Conservation (phyloP, 2,797 vertebrate species). For the Epinephelus coioides region DNA sequence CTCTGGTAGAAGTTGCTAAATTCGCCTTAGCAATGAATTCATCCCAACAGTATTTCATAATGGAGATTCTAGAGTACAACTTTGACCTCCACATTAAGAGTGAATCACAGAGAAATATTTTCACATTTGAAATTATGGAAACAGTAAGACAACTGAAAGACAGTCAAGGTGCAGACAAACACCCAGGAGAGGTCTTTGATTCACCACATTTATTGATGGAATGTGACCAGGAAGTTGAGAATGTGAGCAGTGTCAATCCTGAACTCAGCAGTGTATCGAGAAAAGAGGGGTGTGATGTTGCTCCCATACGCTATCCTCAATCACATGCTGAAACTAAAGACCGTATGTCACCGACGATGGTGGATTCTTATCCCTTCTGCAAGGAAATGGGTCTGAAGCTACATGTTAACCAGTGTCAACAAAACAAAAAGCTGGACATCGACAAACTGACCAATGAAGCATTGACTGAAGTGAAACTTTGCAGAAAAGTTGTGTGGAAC, state of each 20-base stretch:
- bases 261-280: no score
- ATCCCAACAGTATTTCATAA: conserved; percentile 48
- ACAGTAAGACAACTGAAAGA: conserved; percentile 17
- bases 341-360: background rate
- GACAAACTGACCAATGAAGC: conserved; percentile 28
- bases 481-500: conserved; percentile 52
- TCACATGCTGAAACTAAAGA: background rate
- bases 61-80: conserved; percentile 59
- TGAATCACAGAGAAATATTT: conserved; percentile 1
- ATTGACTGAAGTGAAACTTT: conserved; percentile 38
- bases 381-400: conserved; percentile 42
- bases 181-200: no score
- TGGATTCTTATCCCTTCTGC: conserved; percentile 31
- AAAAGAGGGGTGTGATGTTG: background rate
- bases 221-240: background rate
- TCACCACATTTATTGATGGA: no score
- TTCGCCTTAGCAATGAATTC: conserved; percentile 47
- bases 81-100: conserved; percentile 32
- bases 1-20: conserved; percentile 33
- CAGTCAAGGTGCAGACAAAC: background rate
- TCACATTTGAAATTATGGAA: conserved; percentile 33
- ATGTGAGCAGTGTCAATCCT: background rate
- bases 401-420: background rate
- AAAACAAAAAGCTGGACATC: conserved; percentile 21
- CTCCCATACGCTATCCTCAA: background rate